Conservation (phyloP, 1,140 invertebrate species). For the Geopemphigus sp. region DNA sequence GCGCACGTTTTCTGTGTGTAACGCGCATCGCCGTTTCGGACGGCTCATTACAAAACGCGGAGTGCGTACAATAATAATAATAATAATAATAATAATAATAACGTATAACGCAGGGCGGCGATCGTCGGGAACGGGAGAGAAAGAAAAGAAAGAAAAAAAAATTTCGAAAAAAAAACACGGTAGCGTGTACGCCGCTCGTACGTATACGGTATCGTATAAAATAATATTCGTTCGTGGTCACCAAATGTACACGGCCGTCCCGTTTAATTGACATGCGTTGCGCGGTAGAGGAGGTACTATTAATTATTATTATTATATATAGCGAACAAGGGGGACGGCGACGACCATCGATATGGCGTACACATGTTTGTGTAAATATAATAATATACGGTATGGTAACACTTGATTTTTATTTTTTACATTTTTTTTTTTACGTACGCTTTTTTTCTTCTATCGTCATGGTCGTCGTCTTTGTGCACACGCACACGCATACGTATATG, state of each 20-base stretch:
- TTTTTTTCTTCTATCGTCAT: not conserved
- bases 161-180: not conserved
- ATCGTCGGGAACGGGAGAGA: not conserved
- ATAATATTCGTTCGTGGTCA: conserved; percentile 39
- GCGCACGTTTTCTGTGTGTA: not conserved
- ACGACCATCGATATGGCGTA: conserved; percentile 39
- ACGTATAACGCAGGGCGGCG: not conserved
- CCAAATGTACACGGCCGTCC: conserved; percentile 36
- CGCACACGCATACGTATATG: not conserved
- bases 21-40: not conserved
- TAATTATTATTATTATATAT: conserved; percentile 31
- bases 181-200: too few relatives aligned
- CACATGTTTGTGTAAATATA: conserved; percentile 35
- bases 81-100: too few relatives aligned
- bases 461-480: not conserved
- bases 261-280: conserved; percentile 40
- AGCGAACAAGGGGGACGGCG: not conserved
- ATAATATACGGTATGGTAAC: conserved; percentile 30
- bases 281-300: conserved; percentile 45
- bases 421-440: conserved; percentile 12
- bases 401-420: conserved; percentile 18
- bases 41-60: conserved; percentile 21
- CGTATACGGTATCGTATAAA: not conserved
- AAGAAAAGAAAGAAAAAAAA: not conserved
- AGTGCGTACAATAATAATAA: not conserved